Base-by-base conservation (phyloP, 2,888 invertebrate genomes). In the Drosophila histrio region DNA sequence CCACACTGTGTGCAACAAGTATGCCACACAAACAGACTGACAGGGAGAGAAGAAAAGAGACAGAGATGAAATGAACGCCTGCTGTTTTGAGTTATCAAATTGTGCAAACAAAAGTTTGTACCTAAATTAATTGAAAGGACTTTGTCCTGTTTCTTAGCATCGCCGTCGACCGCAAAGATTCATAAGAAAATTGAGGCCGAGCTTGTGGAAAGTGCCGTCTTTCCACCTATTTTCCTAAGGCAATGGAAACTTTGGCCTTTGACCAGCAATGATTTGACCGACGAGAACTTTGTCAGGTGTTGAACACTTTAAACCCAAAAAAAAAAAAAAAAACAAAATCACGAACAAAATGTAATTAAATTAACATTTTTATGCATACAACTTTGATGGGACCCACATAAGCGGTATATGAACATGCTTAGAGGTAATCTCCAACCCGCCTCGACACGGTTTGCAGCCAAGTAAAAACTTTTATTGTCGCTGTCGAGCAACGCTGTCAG, bases 41-140 rank as follows among this genome's bases (percentile, higher is more conserved):
- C 0, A 15, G 9, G 5, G 46, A 8, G 17, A 17, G 11, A 4
- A 3, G 17, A 15, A 22, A 0, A 15, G 24, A 11, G 19, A 22
- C 11, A 3, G 9, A 15, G 15, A 17, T 2, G 1, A 59, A 57
- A 44, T 56, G 41, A 49, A 54, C 38, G 61, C 39, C 64, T 62
- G 44, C 57, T 53, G 72, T 52, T 71, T 67, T 58, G 50, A 63
- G 64, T 58, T 75, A 72, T 77, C 79, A 72, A 75, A 69, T 65
- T 85, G 83, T 64, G 71, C 78, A 82, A 82, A 82, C 82, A 85
- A 72, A 61, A 61, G 70, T 78, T 83, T 80, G 57, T 72, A 46
- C 60, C 62, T 19, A 80, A 80, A 86, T 86, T 82, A 82, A 82
- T 83, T 86, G 82, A 72, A 86, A 47, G 65, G 39, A 57, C 72